Evolutionary conservation across 2,113 vertebrate genomes (phyloP).

Genomic region (Sus scrofa): T2T-Sscrofa CM000830.6:121992501-121993000

Average conservation of each 20-base stretch:
- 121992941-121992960: conserved; percentile 36
- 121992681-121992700: conserved; percentile 71
- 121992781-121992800: background rate
- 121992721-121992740: conserved; percentile 72
- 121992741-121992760: conserved; percentile 63
- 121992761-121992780: conserved; percentile 57
- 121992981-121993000: conserved; percentile 3
- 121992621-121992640: conserved; percentile 72
- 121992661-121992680: conserved; percentile 74
- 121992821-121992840: conserved; percentile 38
- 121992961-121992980: background rate
- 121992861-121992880: background rate
- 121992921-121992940: conserved; percentile 11
- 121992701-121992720: conserved; percentile 75
- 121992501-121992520: conserved; percentile 74
- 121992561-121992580: conserved; percentile 81
- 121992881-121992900: background rate
- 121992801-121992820: background rate
- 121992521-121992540: conserved; percentile 79
- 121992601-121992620: conserved; percentile 75
- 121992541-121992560: conserved; percentile 76
- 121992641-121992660: conserved; percentile 73
- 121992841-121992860: conserved; percentile 41
- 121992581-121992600: conserved; percentile 23
- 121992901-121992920: background rate